Evolutionary conservation across 2,888 invertebrate genomes (phyloP).

Genomic region (Drosophila neoperkinsi): DNA sequence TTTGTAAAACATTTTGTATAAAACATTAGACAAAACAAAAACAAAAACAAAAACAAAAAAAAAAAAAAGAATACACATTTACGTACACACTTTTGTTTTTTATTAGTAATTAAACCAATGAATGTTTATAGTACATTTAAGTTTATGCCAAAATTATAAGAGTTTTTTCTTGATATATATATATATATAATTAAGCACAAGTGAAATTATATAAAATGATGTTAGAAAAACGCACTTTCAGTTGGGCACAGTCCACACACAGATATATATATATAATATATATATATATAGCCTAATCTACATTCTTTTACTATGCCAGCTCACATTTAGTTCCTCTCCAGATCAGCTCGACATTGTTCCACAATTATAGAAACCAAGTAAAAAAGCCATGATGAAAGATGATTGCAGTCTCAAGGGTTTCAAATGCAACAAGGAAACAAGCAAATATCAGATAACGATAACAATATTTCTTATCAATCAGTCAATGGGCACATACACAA

Average conservation of each 20-base stretch:
- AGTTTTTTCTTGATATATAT: constrained; percentile 16
- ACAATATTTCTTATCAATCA: constrained; percentile 41
- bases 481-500: constrained; percentile 35
- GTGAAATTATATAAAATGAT: constrained; percentile 38
- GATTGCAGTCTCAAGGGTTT: constrained; percentile 75
- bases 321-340: constrained; percentile 66
- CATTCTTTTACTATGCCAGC: constrained; percentile 33
- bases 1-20: constrained; percentile 64
- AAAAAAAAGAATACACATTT: neutral
- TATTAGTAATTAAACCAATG: constrained; percentile 39
- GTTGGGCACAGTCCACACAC: constrained; percentile 65
- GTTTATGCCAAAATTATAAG: constrained; percentile 70
- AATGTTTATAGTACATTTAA: constrained; percentile 63
- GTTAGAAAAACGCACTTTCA: constrained; percentile 21
- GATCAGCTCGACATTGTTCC: constrained; percentile 42
- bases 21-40: constrained; percentile 43
- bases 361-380: constrained; percentile 32
- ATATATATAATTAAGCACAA: constrained; percentile 42
- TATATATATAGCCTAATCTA: constrained; percentile 32
- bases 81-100: constrained; percentile 16
- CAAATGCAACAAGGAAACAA: constrained; percentile 42
- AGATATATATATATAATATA: constrained; percentile 20
- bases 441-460: constrained; percentile 30
- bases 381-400: constrained; percentile 36
- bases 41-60: constrained; percentile 7